Evolutionary conservation across 2,888 invertebrate species (phyloP).

Genomic region (Ganaspis brasiliensis): DNA sequence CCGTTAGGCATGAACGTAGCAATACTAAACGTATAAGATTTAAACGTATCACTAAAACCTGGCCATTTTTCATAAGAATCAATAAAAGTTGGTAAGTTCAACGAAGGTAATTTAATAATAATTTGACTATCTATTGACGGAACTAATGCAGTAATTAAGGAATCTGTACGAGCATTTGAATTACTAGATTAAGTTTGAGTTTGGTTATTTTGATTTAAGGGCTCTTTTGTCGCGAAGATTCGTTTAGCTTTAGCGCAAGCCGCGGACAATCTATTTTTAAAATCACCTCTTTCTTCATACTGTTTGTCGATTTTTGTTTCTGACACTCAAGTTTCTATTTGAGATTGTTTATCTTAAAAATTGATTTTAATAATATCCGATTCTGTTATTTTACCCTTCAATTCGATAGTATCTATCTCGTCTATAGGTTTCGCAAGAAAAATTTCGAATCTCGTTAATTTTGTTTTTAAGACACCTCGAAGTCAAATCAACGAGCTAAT

Average conservation of each 20-base stretch:
- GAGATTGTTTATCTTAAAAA: not conserved
- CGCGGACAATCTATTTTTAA: not conserved
- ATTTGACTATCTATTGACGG: too few species aligned
- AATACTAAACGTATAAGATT: too few species aligned
- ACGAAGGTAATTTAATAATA: not conserved
- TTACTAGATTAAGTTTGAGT: not conserved
- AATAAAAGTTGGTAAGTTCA: not conserved
- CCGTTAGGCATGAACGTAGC: slow-evolving; percentile 18
- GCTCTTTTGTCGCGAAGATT: not conserved
- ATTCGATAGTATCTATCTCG: not conserved
- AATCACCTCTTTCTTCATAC: not conserved
- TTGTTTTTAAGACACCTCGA: not conserved
- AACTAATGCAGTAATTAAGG: too few species aligned
- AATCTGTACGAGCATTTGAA: too few species aligned
- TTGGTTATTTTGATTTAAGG: not conserved
- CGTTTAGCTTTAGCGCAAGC: not conserved
- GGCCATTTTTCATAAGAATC: not conserved
- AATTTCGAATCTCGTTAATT: not conserved
- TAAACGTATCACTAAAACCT: too few species aligned
- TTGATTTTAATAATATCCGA: not conserved
- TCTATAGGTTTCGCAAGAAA: not conserved
- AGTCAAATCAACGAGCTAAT: not conserved
- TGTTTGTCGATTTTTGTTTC: not conserved
- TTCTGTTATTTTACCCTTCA: not conserved
- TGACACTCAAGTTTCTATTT: not conserved